Percentiles rank a stretch among this genome's conserved stretches.
Evolutionary conservation across 2,888 invertebrate genomes (phyloP).

Genomic region (Drosophila trichaetosa): DNA sequence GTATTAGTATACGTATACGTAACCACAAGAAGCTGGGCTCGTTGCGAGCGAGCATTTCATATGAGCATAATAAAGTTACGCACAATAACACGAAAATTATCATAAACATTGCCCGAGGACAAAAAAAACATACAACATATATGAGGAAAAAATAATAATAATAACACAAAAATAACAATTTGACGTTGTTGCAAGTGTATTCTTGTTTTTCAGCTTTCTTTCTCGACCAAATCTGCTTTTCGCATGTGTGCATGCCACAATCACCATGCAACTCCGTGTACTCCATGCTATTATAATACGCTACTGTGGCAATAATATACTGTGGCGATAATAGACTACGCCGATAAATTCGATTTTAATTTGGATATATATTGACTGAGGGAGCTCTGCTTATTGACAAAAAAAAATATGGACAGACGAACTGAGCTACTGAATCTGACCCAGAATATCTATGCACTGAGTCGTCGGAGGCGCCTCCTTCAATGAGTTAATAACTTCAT

Average conservation of each 20-base stretch:
- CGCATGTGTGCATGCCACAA: background rate
- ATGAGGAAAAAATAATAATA: background rate
- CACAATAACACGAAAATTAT: slow-evolving; percentile 50
- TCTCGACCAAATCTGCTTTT: background rate
- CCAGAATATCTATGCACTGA: background rate
- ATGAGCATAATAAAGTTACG: slow-evolving; percentile 40
- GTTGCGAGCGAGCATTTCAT: slow-evolving; percentile 11
- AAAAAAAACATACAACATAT: background rate
- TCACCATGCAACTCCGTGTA: background rate
- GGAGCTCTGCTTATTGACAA: background rate
- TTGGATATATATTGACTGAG: background rate
- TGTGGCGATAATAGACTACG: background rate
- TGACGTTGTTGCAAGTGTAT: slow-evolving; percentile 2
- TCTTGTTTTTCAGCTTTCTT: background rate
- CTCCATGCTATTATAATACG: background rate
- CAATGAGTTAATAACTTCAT: no score
- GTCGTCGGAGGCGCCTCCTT: no score
- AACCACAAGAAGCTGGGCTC: background rate
- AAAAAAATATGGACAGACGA: background rate
- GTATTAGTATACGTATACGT: background rate
- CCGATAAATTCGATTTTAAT: background rate
- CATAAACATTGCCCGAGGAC: slow-evolving; percentile 43
- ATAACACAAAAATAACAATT: slow-evolving; percentile 24
- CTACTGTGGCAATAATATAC: no score
- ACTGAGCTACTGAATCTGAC: background rate